phyloP scores from a whole-genome alignment of 2,797 vertebrate genomes.

The Lindbergichthys nudifrons region DNA sequence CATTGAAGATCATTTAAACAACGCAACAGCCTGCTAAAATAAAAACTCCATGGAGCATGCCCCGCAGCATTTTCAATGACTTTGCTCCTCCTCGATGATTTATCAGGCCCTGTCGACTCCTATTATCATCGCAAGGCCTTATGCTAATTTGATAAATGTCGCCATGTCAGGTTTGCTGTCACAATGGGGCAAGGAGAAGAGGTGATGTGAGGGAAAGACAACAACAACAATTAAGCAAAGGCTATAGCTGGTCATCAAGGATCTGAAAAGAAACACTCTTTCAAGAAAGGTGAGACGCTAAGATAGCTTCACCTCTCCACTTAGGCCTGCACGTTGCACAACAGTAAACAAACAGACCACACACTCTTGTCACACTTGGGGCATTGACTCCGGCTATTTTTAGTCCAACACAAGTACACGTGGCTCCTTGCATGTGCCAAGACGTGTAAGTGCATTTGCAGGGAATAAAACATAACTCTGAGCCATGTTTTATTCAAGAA shows the following conservation, averaged over 20 bases:
- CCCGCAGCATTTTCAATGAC: constrained; percentile 52
- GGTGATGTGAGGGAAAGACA: constrained; percentile 17
- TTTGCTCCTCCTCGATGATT: constrained; percentile 67
- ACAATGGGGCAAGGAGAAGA: constrained; percentile 30
- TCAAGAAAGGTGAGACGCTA: constrained; percentile 12
- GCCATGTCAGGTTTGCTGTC: constrained; percentile 45
- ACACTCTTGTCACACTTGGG: constrained; percentile 42
- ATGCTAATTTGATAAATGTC: constrained; percentile 49
- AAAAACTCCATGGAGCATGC: constrained; percentile 16
- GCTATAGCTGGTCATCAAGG: constrained; percentile 31
- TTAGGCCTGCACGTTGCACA: constrained; percentile 37
- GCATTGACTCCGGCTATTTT: constrained; percentile 68
- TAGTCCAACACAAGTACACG: constrained; percentile 71
- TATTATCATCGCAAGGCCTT: constrained; percentile 44
- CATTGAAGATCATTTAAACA: background rate
- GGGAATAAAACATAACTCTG: constrained; percentile 64
- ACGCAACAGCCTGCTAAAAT: constrained; percentile 25
- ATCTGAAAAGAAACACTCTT: constrained; percentile 13
- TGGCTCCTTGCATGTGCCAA: constrained; percentile 74
- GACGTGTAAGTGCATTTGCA: constrained; percentile 70
- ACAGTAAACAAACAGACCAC: constrained; percentile 55
- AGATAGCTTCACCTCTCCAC: background rate
- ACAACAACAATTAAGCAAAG: constrained; percentile 7
- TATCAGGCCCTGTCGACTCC: constrained; percentile 47
- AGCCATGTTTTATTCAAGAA: constrained; percentile 80